Percentiles rank a stretch among this genome's conserved stretches.
Evolutionary conservation across 2,797 vertebrate genomes (phyloP).

Genomic region (Phoebastria nigripes): DNA sequence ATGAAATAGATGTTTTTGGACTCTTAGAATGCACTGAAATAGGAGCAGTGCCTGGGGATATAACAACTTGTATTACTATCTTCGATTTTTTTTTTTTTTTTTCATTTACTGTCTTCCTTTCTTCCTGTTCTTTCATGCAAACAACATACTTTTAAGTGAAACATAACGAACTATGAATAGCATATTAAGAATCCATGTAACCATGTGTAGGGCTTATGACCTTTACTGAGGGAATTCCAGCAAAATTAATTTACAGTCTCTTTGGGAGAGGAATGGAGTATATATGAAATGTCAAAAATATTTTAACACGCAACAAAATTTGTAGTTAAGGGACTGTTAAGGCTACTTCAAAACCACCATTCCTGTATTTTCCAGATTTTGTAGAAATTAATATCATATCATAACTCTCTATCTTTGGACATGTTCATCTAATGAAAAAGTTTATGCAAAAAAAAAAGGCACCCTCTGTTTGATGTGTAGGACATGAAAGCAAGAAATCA

Average conservation of each 20-base stretch:
- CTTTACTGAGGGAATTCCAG: neutral
- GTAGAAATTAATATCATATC: neutral
- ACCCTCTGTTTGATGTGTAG: neutral
- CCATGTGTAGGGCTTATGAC: neutral
- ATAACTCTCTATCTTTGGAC: neutral
- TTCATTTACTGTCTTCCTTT: neutral
- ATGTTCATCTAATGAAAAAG: neutral
- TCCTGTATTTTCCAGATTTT: neutral
- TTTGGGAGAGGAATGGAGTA: neutral
- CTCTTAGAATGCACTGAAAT: neutral
- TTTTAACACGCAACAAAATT: neutral
- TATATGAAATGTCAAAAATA: neutral
- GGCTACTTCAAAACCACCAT: accelerated
- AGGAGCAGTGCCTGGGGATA: accelerated
- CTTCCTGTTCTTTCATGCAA: neutral
- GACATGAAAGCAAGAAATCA: neutral
- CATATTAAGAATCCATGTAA: neutral
- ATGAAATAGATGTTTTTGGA: accelerated
- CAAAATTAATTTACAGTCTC: neutral
- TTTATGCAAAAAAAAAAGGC: neutral
- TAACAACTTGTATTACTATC: neutral
- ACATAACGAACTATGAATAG: neutral
- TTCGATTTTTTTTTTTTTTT: neutral
- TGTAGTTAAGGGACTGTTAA: neutral
- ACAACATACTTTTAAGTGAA: neutral